Conservation (phyloP, 2,888 invertebrate species). For the Vanessa cardui region DNA sequence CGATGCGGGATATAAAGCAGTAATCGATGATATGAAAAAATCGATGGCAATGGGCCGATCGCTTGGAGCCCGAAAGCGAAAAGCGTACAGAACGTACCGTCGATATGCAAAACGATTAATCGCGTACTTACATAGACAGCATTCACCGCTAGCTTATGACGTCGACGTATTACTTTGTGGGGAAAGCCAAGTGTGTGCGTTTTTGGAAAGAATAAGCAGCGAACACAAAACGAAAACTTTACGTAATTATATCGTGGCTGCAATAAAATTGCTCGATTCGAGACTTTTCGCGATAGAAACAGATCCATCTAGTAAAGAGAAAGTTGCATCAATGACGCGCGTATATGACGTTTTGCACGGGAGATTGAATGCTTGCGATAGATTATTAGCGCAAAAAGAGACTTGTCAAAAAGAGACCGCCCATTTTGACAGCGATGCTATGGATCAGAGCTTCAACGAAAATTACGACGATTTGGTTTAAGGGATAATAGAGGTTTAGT, state of each 20-base stretch:
- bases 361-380: conserved; percentile 71
- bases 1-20: conserved; percentile 80
- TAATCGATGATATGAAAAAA: conserved; percentile 81
- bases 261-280: conserved; percentile 77
- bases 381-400: conserved; percentile 69
- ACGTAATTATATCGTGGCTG: conserved; percentile 77
- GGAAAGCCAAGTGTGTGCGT: conserved; percentile 75
- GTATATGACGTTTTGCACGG: conserved; percentile 76
- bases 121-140: conserved; percentile 74
- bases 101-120: conserved; percentile 78
- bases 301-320: conserved; percentile 77
- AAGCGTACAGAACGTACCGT: conserved; percentile 76
- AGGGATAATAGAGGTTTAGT: conserved; percentile 27
- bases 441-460: conserved; percentile 69
- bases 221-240: conserved; percentile 79
- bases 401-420: conserved; percentile 55
- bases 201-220: conserved; percentile 72
- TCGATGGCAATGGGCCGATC: conserved; percentile 79
- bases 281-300: conserved; percentile 78
- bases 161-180: conserved; percentile 77
- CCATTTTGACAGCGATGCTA: conserved; percentile 64
- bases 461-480: conserved; percentile 68
- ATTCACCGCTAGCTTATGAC: conserved; percentile 78
- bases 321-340: conserved; percentile 76
- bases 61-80: conserved; percentile 72